Conservation (phyloP, 2,797 vertebrate genomes). For the Hephaestus fuliginosus region DNA sequence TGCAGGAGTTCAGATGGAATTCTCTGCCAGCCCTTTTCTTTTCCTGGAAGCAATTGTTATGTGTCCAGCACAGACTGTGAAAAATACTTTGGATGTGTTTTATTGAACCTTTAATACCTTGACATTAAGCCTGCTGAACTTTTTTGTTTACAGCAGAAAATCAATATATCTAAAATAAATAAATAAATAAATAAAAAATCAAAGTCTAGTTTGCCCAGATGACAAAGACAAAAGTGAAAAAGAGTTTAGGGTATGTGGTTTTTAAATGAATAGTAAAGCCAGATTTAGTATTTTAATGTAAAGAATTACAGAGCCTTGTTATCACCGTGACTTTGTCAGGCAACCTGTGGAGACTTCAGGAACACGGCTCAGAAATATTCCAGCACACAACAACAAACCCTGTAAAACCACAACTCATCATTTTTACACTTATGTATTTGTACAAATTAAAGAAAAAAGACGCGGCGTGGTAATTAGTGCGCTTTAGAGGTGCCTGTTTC, state of each 20-base stretch:
- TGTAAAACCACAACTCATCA: no score
- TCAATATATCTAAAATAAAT: not conserved
- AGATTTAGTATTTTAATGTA: not conserved
- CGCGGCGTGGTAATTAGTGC: not conserved
- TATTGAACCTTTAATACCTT: slow-evolving; percentile 6
- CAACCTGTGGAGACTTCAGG: not conserved
- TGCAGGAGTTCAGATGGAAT: not conserved
- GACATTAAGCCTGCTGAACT: not conserved
- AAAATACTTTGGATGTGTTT: slow-evolving; percentile 13
- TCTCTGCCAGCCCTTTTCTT: not conserved
- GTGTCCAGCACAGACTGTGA: not conserved
- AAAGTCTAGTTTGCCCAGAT: not conserved
- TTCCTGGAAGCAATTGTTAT: not conserved
- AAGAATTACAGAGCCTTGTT: not conserved
- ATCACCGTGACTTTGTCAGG: not conserved
- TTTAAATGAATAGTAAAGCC: not conserved
- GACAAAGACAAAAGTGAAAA: not conserved
- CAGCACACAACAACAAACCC: not conserved
- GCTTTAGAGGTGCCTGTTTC: not conserved
- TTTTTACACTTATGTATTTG: not conserved
- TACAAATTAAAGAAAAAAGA: not conserved
- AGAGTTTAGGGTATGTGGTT: not conserved
- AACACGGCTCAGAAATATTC: not conserved
- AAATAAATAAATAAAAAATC: no score
- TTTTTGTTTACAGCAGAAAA: slow-evolving; percentile 6